Evolutionary conservation across 2,888 invertebrate species (phyloP).

Genomic region (Hermodice carunculata): DNA sequence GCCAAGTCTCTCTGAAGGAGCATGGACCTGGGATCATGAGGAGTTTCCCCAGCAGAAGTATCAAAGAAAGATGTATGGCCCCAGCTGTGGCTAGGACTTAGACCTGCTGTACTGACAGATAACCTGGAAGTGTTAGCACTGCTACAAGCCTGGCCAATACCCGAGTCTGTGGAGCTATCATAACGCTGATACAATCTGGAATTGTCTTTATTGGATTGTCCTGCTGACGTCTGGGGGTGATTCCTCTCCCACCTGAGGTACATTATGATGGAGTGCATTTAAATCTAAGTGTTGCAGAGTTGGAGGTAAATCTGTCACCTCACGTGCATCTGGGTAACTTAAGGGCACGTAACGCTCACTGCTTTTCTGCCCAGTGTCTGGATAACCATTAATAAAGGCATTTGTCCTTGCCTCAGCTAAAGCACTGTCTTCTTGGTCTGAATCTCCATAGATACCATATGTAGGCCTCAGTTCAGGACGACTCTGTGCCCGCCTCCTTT

Average conservation of each 20-base stretch:
- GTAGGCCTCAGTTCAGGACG: too few relatives aligned
- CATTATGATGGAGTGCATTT: conserved; percentile 9
- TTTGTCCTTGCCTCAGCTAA: too few relatives aligned
- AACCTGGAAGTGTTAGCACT: background rate
- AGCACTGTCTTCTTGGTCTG: too few relatives aligned
- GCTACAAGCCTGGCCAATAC: conserved; percentile 1
- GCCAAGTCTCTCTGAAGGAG: background rate
- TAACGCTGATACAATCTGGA: background rate
- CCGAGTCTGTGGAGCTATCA: background rate
- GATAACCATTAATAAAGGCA: too few relatives aligned
- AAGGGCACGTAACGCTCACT: conserved; percentile 8
- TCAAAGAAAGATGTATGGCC: background rate
- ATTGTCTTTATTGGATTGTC: background rate
- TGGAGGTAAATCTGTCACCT: background rate
- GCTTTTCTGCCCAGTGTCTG: too few relatives aligned
- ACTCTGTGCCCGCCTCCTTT: too few relatives aligned
- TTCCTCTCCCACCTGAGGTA: too few relatives aligned
- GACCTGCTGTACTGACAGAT: conserved; percentile 1
- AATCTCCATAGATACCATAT: too few relatives aligned
- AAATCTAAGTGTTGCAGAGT: conserved; percentile 6
- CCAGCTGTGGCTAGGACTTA: conserved; percentile 2
- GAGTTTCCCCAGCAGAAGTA: background rate
- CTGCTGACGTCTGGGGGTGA: too few relatives aligned
- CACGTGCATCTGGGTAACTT: conserved; percentile 1
- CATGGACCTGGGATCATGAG: background rate